Conservation (phyloP, 2,888 invertebrate genomes). For the Trachelus tabidus region DNA sequence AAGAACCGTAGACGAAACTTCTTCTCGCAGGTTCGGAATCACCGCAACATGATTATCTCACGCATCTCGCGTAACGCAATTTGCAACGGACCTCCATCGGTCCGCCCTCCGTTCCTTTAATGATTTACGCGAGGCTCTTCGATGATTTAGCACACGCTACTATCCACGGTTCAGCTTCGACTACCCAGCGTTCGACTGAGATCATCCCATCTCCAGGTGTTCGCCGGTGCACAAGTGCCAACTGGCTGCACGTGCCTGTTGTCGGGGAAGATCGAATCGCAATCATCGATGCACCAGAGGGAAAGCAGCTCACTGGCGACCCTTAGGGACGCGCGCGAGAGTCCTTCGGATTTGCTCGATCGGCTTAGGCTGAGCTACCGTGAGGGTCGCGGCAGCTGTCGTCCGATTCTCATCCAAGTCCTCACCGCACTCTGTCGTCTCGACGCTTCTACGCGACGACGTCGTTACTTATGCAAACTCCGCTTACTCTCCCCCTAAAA, state of each 20-base stretch:
- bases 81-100: slow-evolving; percentile 19
- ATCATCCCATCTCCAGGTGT: neutral
- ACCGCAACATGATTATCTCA: slow-evolving; percentile 23
- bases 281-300: neutral
- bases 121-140: slow-evolving; percentile 34
- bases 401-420: slow-evolving; percentile 26
- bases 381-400: slow-evolving; percentile 60
- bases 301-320: neutral
- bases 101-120: neutral
- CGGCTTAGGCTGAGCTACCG: slow-evolving; percentile 62
- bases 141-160: too few species aligned
- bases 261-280: neutral
- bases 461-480: slow-evolving; percentile 60
- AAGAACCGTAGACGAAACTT: neutral
- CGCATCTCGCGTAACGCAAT: slow-evolving; percentile 28
- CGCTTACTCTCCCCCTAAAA: slow-evolving; percentile 57
- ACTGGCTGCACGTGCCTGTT: neutral
- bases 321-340: neutral
- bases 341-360: slow-evolving; percentile 54
- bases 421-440: slow-evolving; percentile 21
- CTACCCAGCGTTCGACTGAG: too few species aligned
- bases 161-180: neutral
- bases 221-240: neutral
- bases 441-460: slow-evolving; percentile 27
- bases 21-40: neutral